Conservation (phyloP, 2,797 vertebrate species). For the Micrastur ruficollis region DNA sequence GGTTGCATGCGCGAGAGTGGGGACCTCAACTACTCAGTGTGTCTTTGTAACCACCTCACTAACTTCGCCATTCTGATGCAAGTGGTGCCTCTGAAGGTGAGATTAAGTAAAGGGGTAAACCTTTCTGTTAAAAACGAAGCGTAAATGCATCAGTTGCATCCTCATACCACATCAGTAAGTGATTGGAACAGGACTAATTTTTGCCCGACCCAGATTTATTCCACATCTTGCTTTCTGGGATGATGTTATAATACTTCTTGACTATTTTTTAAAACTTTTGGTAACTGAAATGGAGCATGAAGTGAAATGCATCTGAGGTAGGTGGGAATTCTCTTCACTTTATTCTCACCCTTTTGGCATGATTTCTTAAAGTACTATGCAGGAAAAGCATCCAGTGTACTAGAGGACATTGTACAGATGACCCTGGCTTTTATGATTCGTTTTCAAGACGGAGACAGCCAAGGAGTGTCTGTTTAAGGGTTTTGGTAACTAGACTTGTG, state of each 20-base stretch:
- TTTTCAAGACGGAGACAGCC: not conserved
- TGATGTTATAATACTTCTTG: not conserved
- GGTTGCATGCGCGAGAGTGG: slow-evolving; percentile 86
- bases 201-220: not conserved
- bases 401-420: not conserved
- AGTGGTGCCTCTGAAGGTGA: slow-evolving; percentile 93
- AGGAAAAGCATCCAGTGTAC: not conserved
- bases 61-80: slow-evolving; percentile 99
- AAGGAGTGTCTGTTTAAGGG: not conserved
- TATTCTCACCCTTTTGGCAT: not conserved
- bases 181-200: not conserved
- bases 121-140: not conserved
- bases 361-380: not conserved
- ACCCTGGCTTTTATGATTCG: not conserved
- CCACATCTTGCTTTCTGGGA: not conserved
- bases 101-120: not conserved
- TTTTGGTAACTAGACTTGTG: not conserved
- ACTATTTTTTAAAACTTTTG: not conserved
- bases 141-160: not conserved
- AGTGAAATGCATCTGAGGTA: not conserved
- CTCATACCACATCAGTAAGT: not conserved
- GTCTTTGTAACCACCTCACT: slow-evolving; percentile 94
- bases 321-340: not conserved
- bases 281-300: not conserved
- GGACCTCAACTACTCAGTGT: slow-evolving; percentile 86